These are phyloP conservation scores for Lottia gigantea DNA, from an alignment of 2,888 invertebrate species.

Conservation along the genomic window DNA sequence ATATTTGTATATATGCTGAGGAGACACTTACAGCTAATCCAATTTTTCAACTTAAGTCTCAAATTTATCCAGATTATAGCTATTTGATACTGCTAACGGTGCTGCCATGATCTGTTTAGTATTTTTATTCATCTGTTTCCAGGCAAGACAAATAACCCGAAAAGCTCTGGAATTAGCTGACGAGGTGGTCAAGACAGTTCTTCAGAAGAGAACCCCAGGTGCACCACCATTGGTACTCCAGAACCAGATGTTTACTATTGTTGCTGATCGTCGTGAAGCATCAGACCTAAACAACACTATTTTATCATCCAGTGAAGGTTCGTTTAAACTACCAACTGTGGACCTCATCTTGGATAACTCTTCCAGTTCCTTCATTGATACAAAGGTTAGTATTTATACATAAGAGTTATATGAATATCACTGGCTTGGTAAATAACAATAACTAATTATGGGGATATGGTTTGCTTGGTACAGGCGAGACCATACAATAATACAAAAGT, in stretches of 20 bases:
- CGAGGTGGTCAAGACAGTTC: conserved; percentile 38
- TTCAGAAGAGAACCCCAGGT: conserved; percentile 42
- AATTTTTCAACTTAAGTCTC: no score
- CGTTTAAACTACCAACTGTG: conserved; percentile 38
- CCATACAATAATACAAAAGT: no score
- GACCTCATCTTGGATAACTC: conserved; percentile 27
- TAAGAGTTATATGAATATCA: no score
- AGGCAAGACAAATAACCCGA: conserved; percentile 43
- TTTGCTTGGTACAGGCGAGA: no score
- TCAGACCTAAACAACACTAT: conserved; percentile 36
- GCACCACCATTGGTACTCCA: conserved; percentile 38
- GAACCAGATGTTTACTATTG: conserved; percentile 38
- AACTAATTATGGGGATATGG: no score
- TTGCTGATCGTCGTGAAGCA: conserved; percentile 37
- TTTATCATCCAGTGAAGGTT: conserved; percentile 29
- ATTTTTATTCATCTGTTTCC: background rate
- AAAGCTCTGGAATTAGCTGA: conserved; percentile 42
- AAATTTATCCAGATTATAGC: no score
- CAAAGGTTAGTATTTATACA: conserved; percentile 25
- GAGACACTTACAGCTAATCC: no score
- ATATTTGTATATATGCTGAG: no score
- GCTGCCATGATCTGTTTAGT: background rate
- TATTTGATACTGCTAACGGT: no score
- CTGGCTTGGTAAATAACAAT: no score
- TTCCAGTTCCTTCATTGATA: conserved; percentile 30